Percentiles rank a stretch among this genome's conserved stretches.
Conservation (phyloP, 2,888 invertebrate genomes). For the Drosophila anomalata region DNA sequence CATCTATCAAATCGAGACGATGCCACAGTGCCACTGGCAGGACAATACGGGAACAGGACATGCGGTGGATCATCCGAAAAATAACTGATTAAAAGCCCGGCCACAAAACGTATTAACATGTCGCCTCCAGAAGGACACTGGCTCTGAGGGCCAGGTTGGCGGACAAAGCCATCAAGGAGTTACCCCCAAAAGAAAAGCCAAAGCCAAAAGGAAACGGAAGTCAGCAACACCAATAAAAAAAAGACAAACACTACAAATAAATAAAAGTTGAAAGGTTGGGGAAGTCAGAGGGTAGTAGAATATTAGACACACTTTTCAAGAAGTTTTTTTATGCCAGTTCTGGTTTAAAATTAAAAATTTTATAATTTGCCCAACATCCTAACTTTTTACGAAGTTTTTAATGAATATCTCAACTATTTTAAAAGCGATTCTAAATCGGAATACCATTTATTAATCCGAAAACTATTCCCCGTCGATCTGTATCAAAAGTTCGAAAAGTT, state of each 20-base stretch:
- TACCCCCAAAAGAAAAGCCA: neutral
- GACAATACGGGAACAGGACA: neutral
- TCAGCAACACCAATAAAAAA: neutral
- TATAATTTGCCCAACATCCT: too few relatives aligned
- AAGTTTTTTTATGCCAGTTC: too few relatives aligned
- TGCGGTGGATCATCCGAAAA: constrained; percentile 6
- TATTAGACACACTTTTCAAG: neutral
- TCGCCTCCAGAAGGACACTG: constrained; percentile 53
- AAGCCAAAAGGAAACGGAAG: constrained; percentile 1
- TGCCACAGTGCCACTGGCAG: neutral
- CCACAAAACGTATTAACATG: constrained; percentile 76
- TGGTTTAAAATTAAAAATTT: too few relatives aligned
- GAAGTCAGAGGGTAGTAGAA: neutral
- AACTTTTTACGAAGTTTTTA: neutral
- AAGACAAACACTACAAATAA: neutral
- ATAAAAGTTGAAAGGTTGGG: neutral
- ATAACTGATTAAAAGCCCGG: constrained; percentile 68
- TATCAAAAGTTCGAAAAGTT: too few relatives aligned
- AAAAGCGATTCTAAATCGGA: too few relatives aligned
- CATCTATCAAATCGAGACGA: neutral
- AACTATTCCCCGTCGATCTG: too few relatives aligned
- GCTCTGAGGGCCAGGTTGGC: constrained; percentile 27
- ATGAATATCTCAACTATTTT: too few relatives aligned
- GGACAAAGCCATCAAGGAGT: constrained; percentile 5
- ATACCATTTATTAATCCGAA: too few relatives aligned